Evolutionary conservation across 1,140 invertebrate species (phyloP).

Genomic region (Teleogryllus occipitalis): DNA sequence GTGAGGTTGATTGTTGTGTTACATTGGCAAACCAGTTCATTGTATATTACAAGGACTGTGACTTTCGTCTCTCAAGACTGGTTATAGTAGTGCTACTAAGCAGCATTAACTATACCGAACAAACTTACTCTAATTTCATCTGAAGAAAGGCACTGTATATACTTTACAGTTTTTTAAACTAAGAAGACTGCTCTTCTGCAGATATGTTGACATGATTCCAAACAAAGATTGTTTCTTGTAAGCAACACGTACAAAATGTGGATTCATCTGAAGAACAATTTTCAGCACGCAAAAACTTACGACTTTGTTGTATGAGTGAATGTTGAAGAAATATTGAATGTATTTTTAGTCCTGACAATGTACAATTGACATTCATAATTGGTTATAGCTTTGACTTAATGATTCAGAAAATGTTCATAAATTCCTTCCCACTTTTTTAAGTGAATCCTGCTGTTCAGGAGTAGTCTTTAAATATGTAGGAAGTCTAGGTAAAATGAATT

Average conservation of each 20-base stretch:
- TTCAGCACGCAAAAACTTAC: background rate
- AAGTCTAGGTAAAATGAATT: background rate
- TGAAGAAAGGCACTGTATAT: background rate
- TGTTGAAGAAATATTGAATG: background rate
- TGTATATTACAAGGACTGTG: background rate
- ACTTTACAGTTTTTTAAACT: background rate
- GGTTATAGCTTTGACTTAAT: background rate
- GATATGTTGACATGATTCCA: background rate
- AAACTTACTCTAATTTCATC: background rate
- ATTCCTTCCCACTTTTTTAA: background rate
- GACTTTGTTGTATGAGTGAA: background rate
- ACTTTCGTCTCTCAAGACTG: background rate
- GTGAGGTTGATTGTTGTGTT: background rate
- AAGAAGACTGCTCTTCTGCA: background rate
- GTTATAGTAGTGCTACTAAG: background rate
- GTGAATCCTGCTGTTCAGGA: background rate
- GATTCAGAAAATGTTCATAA: background rate
- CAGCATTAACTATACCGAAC: background rate
- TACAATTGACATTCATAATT: background rate
- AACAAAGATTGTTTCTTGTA: background rate
- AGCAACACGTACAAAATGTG: background rate
- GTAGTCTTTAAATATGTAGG: background rate
- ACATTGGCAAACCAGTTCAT: background rate
- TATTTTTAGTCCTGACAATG: slow-evolving; percentile 5
- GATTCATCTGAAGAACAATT: background rate